phyloP scores from a whole-genome alignment of 2,113 vertebrate genomes.

The Bufo bufo region DNA sequence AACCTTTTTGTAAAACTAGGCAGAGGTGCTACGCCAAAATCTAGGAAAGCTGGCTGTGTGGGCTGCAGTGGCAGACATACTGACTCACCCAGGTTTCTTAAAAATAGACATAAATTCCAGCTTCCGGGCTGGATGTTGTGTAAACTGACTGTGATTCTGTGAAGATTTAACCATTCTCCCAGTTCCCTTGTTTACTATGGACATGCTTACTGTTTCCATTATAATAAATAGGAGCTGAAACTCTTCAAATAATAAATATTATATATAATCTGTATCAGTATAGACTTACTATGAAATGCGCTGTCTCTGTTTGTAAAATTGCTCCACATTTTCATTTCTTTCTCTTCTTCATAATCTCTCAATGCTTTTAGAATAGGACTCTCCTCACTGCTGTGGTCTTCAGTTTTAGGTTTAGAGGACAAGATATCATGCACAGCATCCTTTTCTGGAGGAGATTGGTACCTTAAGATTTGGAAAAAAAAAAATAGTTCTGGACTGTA shows the following conservation, averaged over 20 bases:
- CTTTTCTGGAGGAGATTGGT: slow-evolving; percentile 74
- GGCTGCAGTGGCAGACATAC: no score
- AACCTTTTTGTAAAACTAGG: no score
- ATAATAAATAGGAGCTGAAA: neutral
- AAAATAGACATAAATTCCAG: neutral
- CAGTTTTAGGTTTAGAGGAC: slow-evolving; percentile 62
- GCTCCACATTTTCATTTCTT: slow-evolving; percentile 81
- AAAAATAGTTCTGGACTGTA: neutral
- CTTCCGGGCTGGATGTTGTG: neutral
- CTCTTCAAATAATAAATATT: no score
- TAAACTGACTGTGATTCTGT: neutral
- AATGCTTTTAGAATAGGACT: slow-evolving; percentile 87
- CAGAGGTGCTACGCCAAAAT: no score
- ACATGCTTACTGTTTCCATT: neutral
- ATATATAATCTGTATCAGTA: neutral
- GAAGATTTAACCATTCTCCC: neutral
- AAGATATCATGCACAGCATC: slow-evolving; percentile 66
- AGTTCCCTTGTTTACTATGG: neutral
- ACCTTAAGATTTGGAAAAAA: slow-evolving; percentile 61
- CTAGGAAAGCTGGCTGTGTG: no score
- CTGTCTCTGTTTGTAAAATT: slow-evolving; percentile 75
- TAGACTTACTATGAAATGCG: slow-evolving; percentile 67
- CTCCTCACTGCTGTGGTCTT: slow-evolving; percentile 73
- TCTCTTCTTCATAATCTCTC: slow-evolving; percentile 86
- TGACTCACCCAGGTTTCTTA: neutral